A percentile compares a stretch with the other conserved stretches of the same genome.
Conservation (phyloP, 2,888 invertebrate genomes). For the Trachelus troglodyta region DNA sequence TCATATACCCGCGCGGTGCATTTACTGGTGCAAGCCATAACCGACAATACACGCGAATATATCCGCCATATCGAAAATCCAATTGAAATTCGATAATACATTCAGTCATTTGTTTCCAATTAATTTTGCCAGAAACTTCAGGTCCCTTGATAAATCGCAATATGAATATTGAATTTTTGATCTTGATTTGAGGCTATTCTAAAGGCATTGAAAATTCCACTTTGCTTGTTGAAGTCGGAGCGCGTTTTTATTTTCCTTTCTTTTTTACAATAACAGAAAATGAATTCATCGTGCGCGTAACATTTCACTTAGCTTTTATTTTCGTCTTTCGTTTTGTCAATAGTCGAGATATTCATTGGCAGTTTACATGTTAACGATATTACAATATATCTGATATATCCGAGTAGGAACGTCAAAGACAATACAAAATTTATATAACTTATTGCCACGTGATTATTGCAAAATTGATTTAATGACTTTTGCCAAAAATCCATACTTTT, state of each 20-base stretch:
- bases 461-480: neutral
- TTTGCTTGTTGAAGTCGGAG: neutral
- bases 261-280: neutral
- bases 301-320: neutral
- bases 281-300: neutral
- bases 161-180: neutral
- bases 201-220: neutral
- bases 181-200: too few relatives aligned
- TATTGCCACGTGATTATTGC: neutral
- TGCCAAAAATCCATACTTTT: neutral
- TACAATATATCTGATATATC: neutral
- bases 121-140: neutral
- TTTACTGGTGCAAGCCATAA: constrained; percentile 16
- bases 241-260: neutral
- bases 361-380: neutral
- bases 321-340: neutral
- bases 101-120: neutral
- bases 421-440: neutral
- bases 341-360: neutral
- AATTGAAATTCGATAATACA: neutral
- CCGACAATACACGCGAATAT: neutral
- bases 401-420: neutral
- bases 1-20: constrained; percentile 8
- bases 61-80: neutral
- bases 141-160: neutral